Percentiles rank a stretch among this genome's conserved stretches.
Conservation (phyloP, 1,140 invertebrate genomes). For the Conus betulinus region DNA sequence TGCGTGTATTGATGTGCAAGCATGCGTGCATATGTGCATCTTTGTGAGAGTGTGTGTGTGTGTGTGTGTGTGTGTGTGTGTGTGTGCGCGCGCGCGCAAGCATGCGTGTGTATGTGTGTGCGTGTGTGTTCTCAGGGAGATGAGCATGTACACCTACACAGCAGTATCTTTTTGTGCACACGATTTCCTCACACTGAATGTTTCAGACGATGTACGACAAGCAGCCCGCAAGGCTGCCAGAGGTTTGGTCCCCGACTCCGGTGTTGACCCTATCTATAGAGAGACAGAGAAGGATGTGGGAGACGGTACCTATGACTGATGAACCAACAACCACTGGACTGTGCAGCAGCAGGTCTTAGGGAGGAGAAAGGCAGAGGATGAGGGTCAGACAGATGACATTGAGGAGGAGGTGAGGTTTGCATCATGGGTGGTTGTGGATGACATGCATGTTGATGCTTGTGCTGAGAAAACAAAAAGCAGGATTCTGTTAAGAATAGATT, state of each 20-base stretch:
- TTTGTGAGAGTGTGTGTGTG: too few relatives aligned
- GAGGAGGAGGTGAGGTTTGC: slow-evolving; percentile 6
- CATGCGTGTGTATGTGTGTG: background rate
- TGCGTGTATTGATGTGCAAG: background rate
- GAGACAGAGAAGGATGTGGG: background rate
- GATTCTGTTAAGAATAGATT: too few relatives aligned
- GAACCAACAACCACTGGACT: too few relatives aligned
- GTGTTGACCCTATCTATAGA: background rate
- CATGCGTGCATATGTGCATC: too few relatives aligned
- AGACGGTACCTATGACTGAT: too few relatives aligned
- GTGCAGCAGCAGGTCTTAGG: background rate
- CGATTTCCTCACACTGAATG: background rate
- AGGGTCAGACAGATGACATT: background rate
- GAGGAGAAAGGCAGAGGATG: background rate
- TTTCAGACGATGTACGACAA: background rate
- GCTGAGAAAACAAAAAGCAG: too few relatives aligned
- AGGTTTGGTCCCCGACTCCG: background rate
- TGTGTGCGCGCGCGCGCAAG: background rate
- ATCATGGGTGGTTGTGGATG: too few relatives aligned
- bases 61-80: background rate
- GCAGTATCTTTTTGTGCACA: background rate
- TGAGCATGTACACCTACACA: too few relatives aligned
- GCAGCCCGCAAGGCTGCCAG: background rate
- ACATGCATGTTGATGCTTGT: too few relatives aligned
- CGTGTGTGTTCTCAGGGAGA: background rate